Evolutionary conservation across 2,113 vertebrate species (phyloP).

Genomic region (Phocoena phocoena): DNA sequence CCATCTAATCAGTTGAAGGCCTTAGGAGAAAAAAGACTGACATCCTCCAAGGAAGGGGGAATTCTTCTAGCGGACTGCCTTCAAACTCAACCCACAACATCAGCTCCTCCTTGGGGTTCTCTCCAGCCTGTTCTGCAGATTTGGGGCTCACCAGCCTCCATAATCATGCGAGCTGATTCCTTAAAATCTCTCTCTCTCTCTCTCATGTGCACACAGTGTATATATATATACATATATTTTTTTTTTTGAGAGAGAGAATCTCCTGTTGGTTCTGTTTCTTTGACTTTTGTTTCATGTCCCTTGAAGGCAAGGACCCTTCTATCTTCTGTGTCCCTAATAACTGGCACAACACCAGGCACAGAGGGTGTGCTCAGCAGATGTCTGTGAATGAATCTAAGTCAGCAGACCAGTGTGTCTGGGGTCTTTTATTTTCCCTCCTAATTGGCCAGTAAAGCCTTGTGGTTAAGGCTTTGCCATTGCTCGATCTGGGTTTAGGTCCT

Average conservation of each 20-base stretch:
- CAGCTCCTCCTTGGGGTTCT: neutral
- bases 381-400: neutral
- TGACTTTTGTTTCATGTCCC: neutral
- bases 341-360: rapidly evolving
- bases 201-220: neutral
- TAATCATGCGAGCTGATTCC: neutral
- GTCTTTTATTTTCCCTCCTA: neutral
- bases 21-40: neutral
- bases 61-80: neutral
- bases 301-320: neutral
- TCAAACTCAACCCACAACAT: too few relatives aligned
- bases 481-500: neutral
- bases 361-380: neutral
- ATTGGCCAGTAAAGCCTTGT: neutral
- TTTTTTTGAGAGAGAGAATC: too few relatives aligned
- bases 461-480: neutral
- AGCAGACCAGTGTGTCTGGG: neutral
- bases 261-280: neutral
- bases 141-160: neutral
- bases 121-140: neutral
- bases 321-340: neutral
- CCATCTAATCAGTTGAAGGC: neutral
- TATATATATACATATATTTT: neutral
- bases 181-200: neutral
- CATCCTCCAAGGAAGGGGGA: neutral